phyloP scores from a whole-genome alignment of 2,888 invertebrate species.

The Ochropacha duplaris region DNA sequence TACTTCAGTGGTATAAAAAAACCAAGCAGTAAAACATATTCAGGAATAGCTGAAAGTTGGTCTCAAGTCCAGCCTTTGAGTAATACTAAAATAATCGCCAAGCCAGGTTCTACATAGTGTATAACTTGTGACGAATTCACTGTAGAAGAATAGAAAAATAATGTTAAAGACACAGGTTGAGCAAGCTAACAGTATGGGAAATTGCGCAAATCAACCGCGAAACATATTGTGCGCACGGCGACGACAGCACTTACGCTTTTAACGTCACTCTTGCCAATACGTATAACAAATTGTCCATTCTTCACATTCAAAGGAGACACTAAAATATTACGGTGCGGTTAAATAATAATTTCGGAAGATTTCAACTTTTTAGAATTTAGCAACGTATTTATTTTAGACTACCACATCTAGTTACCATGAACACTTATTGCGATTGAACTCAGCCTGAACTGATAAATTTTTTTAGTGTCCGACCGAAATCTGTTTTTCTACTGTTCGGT shows the following conservation, averaged over 20 bases:
- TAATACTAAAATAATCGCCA: no score
- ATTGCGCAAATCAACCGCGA: not conserved
- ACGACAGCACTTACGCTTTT: constrained; percentile 13
- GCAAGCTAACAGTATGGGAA: not conserved
- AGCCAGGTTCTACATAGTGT: no score
- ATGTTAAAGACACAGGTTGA: not conserved
- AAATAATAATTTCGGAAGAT: not conserved
- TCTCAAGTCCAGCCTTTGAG: no score
- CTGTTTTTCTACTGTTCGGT: no score
- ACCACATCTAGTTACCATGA: no score
- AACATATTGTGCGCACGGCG: not conserved
- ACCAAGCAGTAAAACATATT: no score
- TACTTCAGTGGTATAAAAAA: no score
- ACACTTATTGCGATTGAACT: no score
- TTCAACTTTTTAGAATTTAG: not conserved
- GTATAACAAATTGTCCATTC: constrained; percentile 11
- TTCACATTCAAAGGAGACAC: not conserved
- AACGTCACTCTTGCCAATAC: constrained; percentile 14
- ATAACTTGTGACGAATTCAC: not conserved
- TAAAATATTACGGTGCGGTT: not conserved
- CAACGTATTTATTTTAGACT: no score
- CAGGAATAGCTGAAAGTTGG: no score
- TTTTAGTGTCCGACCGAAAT: no score
- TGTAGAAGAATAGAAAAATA: not conserved
- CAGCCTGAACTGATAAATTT: no score